Conservation (phyloP, 2,113 vertebrate genomes). For the Holacanthus passer region DNA sequence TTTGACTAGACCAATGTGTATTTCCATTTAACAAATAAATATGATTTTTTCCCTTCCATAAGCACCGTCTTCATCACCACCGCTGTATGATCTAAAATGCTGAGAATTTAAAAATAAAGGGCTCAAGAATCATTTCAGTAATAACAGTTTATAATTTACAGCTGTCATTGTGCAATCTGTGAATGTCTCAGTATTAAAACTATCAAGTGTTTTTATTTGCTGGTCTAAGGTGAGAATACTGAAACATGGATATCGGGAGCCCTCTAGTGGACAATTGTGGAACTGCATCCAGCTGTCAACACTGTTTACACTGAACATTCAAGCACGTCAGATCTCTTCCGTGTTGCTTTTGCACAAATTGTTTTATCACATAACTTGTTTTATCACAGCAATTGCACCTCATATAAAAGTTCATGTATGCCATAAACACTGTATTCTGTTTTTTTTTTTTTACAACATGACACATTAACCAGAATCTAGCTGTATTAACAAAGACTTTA, state of each 20-base stretch:
- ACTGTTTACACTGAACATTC: neutral
- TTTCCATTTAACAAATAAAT: neutral
- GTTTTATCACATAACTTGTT: neutral
- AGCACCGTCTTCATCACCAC: neutral
- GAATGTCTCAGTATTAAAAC: neutral
- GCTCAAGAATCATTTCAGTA: neutral
- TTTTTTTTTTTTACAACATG: neutral
- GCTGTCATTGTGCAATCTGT: neutral
- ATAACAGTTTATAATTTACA: no score
- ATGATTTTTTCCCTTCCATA: no score
- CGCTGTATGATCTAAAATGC: neutral
- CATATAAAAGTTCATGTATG: neutral
- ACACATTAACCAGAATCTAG: neutral
- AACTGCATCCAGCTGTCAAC: neutral
- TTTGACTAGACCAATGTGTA: no score
- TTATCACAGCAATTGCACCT: neutral
- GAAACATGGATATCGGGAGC: constrained; percentile 9
- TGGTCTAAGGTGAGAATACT: neutral
- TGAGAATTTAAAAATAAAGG: neutral
- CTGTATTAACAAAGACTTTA: neutral
- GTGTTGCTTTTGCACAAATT: neutral
- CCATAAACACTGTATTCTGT: neutral
- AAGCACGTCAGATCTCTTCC: neutral
- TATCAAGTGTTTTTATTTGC: neutral
- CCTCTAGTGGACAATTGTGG: constrained; percentile 39